Evolutionary conservation across 2,797 vertebrate genomes (phyloP), one percentile per base, ranked within the genome.

Genomic region (Phataginus tricuspis): DNA sequence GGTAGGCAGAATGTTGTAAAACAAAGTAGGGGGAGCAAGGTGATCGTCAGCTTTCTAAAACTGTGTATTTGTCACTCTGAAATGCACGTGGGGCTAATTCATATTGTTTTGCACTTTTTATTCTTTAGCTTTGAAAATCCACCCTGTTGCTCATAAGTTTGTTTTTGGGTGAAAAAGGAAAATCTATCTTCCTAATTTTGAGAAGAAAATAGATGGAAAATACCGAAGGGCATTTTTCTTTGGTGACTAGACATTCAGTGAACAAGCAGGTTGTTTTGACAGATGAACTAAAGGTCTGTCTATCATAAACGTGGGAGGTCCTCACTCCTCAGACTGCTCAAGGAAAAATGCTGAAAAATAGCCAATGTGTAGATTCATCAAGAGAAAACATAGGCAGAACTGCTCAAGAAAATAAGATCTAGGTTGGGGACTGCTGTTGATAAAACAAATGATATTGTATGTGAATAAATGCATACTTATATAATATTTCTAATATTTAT

Each of bases 281-380:
- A 96, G 94, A 96, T 84, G 91, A 97, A 53, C 84, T 94, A 93
- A 96, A 94, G 86, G 79, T 97, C 91, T 96, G 61, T 93, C 96
- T 90, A 55, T 96, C 71, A 90, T 45, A 92, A 29, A 93, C 84
- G 90, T 94, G 90, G 86, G 77, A 96, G 92, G 79, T 71, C 74
- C 95, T 94, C 45, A 42, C 39, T 92, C 55, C 45, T 83, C 27
- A 66, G 69, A 59, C 14, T 94, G 86, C 45, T 72, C 80, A 93
- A 90, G 68, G 66, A 42, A 89, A 80, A 89, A 93, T 85, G 85
- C 61, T 95, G 95, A 93, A 94, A 95, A 90, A 66, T 34, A 96
- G 51, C 59, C 75, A 83, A n/a, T 12, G 19, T 78, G 37, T 57
- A 85, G 84, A 85, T 4, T 64, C 72, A 89, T 75, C 49, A 83